Conservation (phyloP, 1,140 invertebrate genomes). For the Ceratina australensis region DNA sequence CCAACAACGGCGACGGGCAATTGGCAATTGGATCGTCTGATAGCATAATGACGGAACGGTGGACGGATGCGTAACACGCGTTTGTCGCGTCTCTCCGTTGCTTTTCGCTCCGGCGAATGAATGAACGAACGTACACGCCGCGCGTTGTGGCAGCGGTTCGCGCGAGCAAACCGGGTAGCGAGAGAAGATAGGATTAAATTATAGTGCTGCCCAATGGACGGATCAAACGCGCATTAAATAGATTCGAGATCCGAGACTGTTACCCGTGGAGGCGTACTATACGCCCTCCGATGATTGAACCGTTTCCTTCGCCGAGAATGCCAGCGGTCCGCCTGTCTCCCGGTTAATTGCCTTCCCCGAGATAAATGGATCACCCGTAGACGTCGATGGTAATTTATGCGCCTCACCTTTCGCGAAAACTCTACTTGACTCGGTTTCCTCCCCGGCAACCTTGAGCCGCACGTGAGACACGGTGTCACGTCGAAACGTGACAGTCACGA, state of each 20-base stretch:
- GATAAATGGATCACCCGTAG: neutral
- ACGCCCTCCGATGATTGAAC: conserved; percentile 6
- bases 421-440: neutral
- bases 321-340: too few species aligned
- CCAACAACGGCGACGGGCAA: conserved; percentile 56
- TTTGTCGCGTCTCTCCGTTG: conserved; percentile 53
- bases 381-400: neutral
- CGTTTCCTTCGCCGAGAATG: neutral
- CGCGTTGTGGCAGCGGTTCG: neutral
- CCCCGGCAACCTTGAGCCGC: neutral
- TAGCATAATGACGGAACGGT: conserved; percentile 71
- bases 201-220: conserved; percentile 16
- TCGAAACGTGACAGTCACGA: neutral
- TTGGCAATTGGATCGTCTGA: conserved; percentile 74
- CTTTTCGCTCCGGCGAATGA: conserved; percentile 54
- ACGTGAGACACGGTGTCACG: neutral
- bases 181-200: conserved; percentile 13
- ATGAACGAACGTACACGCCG: conserved; percentile 46
- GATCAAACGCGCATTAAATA: conserved; percentile 24
- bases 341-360: conserved; percentile 1
- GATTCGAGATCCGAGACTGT: conserved; percentile 13
- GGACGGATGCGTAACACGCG: conserved; percentile 52
- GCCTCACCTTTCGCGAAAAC: neutral
- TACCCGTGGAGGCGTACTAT: conserved; percentile 3
- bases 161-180: neutral